Evolutionary conservation across 2,113 vertebrate species (phyloP).

Genomic region (Phrynocephalus versicolor): DNA sequence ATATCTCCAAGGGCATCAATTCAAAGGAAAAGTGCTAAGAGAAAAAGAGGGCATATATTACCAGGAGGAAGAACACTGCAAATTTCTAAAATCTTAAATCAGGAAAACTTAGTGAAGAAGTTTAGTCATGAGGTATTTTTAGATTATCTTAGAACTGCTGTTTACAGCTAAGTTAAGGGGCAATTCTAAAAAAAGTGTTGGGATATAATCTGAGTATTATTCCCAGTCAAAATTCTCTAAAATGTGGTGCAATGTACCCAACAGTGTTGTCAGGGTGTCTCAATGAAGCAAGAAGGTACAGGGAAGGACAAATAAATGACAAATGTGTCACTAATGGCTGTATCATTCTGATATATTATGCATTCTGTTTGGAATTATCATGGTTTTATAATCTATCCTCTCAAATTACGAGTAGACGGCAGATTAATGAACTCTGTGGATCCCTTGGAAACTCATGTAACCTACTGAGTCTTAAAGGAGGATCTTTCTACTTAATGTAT

Average conservation of each 20-base stretch:
- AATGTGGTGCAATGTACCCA: not conserved
- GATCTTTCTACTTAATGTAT: not conserved
- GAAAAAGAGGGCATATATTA: slow-evolving; percentile 22
- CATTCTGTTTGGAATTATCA: not conserved
- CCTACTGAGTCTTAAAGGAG: not conserved
- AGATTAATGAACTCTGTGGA: too few relatives aligned
- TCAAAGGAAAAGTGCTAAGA: slow-evolving; percentile 44
- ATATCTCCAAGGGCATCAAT: slow-evolving; percentile 56
- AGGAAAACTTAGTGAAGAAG: slow-evolving; percentile 29
- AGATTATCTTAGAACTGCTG: not conserved
- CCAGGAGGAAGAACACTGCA: slow-evolving; percentile 8
- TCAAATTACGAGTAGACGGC: too few relatives aligned
- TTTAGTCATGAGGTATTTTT: slow-evolving; percentile 39
- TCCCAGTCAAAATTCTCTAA: not conserved
- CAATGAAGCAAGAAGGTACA: not conserved
- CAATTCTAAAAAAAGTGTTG: slow-evolving; percentile 39
- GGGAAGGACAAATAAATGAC: not conserved
- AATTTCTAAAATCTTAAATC: slow-evolving; percentile 1
- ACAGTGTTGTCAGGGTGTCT: not conserved
- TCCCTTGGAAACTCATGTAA: not conserved
- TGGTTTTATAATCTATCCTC: not conserved
- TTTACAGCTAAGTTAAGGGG: slow-evolving; percentile 31
- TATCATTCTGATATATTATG: not conserved
- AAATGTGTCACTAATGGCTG: not conserved
- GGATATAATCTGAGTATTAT: not conserved